Conservation (phyloP, 2,113 vertebrate genomes). For the Hippocampus mohnikei region DNA sequence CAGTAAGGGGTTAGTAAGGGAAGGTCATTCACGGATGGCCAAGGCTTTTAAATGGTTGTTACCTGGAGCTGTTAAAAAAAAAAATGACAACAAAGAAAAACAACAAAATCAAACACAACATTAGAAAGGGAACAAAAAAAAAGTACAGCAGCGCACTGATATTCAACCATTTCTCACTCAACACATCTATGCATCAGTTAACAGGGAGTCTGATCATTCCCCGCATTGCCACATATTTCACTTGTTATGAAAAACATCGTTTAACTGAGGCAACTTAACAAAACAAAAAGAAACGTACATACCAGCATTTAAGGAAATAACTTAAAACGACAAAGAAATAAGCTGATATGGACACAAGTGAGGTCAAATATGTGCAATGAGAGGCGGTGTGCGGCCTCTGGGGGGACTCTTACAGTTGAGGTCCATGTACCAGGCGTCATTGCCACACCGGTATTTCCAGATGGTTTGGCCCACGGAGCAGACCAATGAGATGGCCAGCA, state of each 20-base stretch:
- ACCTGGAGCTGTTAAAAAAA: slow-evolving; percentile 83
- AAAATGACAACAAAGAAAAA: slow-evolving; percentile 75
- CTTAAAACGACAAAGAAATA: slow-evolving; percentile 64
- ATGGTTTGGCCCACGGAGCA: slow-evolving; percentile 94
- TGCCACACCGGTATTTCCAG: slow-evolving; percentile 89
- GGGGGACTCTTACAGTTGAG: slow-evolving; percentile 87
- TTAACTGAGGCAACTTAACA: slow-evolving; percentile 69
- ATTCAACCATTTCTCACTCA: slow-evolving; percentile 77
- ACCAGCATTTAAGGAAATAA: slow-evolving; percentile 66
- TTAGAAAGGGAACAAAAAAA: slow-evolving; percentile 74
- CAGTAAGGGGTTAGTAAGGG: slow-evolving; percentile 79
- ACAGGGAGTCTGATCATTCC: slow-evolving; percentile 68
- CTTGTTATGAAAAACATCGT: slow-evolving; percentile 71
- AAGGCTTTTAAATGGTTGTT: slow-evolving; percentile 84
- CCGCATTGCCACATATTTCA: slow-evolving; percentile 77
- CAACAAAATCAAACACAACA: slow-evolving; percentile 76
- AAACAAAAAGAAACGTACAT: slow-evolving; percentile 59
- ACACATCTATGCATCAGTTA: slow-evolving; percentile 70
- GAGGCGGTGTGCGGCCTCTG: slow-evolving; percentile 23
- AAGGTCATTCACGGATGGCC: slow-evolving; percentile 80
- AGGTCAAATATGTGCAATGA: slow-evolving; percentile 67
- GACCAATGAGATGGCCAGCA: slow-evolving; percentile 93
- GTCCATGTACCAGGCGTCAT: slow-evolving; percentile 95
- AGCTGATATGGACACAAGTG: slow-evolving; percentile 73
- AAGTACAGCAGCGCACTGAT: slow-evolving; percentile 76